phyloP scores from a whole-genome alignment of 2,113 vertebrate species.

The Nansenia antarctica region DNA sequence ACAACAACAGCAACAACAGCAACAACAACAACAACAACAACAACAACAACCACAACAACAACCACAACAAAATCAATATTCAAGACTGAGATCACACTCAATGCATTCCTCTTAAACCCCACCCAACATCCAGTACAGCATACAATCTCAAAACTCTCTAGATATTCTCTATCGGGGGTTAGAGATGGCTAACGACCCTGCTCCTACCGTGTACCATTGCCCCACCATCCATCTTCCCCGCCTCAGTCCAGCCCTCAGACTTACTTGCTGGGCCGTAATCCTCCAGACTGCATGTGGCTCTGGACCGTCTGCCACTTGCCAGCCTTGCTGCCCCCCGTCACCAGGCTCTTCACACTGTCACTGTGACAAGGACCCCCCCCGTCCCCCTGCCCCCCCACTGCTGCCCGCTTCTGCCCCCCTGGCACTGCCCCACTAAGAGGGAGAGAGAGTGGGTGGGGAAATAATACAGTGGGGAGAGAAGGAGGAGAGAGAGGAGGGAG shows the following conservation, averaged over 20 bases:
- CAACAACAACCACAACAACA: too few relatives aligned
- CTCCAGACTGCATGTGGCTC: constrained; percentile 97
- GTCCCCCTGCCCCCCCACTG: constrained; percentile 86
- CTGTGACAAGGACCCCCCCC: constrained; percentile 88
- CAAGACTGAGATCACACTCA: too few relatives aligned
- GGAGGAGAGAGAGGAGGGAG: constrained; percentile 55
- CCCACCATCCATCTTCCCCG: constrained; percentile 83
- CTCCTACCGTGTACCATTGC: too few relatives aligned
- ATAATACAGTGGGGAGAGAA: constrained; percentile 63
- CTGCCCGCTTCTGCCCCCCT: constrained; percentile 88
- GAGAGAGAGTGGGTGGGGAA: constrained; percentile 37
- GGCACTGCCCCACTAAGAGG: constrained; percentile 88
- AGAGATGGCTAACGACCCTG: too few relatives aligned
- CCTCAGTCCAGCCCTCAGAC: constrained; percentile 87
- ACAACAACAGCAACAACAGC: too few relatives aligned
- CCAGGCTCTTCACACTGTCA: constrained; percentile 91
- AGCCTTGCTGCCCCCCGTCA: constrained; percentile 87
- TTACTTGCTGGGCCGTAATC: constrained; percentile 98
- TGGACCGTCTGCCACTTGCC: constrained; percentile 96
- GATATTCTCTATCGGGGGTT: too few relatives aligned
- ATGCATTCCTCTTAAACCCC: too few relatives aligned
- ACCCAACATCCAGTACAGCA: too few relatives aligned
- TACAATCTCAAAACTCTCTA: too few relatives aligned
- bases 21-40: too few relatives aligned
- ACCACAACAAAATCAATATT: too few relatives aligned